Base-by-base conservation (phyloP, 2,113 vertebrate species). In the Fukomys damarensis region DNA sequence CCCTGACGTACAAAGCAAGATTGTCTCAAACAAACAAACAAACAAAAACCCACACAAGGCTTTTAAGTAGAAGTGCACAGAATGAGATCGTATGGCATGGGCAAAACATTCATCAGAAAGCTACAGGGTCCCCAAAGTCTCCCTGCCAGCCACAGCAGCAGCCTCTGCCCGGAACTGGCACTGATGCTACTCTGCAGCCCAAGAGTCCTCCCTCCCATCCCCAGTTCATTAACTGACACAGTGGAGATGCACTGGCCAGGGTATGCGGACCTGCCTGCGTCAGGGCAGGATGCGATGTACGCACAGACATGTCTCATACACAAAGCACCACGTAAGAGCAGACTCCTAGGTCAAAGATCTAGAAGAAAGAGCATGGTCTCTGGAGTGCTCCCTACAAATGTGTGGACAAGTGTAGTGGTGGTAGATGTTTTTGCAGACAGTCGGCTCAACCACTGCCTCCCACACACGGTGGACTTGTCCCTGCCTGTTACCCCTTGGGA, bases 61-160 rank as follows among this genome's bases (percentile, higher is more conserved):
- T 90, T 68, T 7, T 20, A 7, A 8, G 22, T 0, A 28, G 49
- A 81, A 66, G 77, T 17, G 4, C 56, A 12, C 0, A 0, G 32
- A 20, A 20, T 9, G n/a, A 66, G 52, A 46, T 9, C 26, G 5
- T 0, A 24, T 6, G 24, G 76, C 17, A 35, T 13, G 35, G n/a
- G 52, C 9, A 9, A 5, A 26, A 32, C 24, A 7, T 9, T 17
- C 41, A 19, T 0, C 0, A 24, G 72, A 4, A 24, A 41, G n/a
- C 30, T 0, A 13, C 3, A 14, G 56, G 80, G 28, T 7, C 30
- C 28, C n/a, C n/a, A 0, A 22, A 46, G 8, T 26, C 30, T 0
- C 28, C 2, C 46, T 30, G 72, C n/a, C 0, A 0, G 3, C 14
- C 32, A 0, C 8, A 1, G 28, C 43, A 30, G 26, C 49, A 49